Base-by-base conservation (phyloP, 1,140 invertebrate species). In the Pogonognathellus flavescens region DNA sequence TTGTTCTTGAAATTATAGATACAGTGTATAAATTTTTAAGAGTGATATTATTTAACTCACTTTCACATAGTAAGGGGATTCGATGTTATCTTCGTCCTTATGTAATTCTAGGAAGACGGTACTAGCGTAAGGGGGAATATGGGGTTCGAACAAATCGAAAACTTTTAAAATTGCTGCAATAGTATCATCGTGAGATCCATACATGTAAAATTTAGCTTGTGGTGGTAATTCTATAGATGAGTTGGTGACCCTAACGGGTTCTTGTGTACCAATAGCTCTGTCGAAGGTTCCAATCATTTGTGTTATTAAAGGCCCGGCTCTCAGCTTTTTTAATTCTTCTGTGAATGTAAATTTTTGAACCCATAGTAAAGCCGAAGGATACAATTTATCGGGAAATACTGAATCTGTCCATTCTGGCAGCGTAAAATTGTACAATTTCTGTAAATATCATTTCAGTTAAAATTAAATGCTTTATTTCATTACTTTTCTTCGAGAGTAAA, bases 331-430 rank as follows among this genome's bases (percentile, higher is more conserved):
- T 91, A 96, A 93, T 18, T 93, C 91, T 70, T 92, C 91, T 84
- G 93, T 94, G 88, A 94, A 93, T 0, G 95, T 94, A 88, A 95
- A 93, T 14, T 95, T 89, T 14, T 93, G 92, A 84, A 96, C 93
- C 89, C 93, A 84, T 41, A 82, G 13, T 20, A 84, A 59, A 14
- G 80, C 41, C 11, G 53, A 49, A 20, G 82, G 57, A 14, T 20
- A 52, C 80, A 85, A 72, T 86, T 84, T 81, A 1, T 84, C 22
- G 13, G 62, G 62, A 62, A 85, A 95, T 55, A 94, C 93, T 85
- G 92, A 91, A 87, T 93, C 92, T 0, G 95, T 93, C 95, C 95
- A 95, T 70, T 93, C 91, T 0, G 95, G 95, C 20, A 96, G 89
- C 49, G 92, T 91, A n/a, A 96, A 90, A n/a, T 93, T 93, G 41